Evolutionary conservation across 2,888 invertebrate species (phyloP), one percentile per base, ranked within the genome.

Genomic region (Hedya salicella): DNA sequence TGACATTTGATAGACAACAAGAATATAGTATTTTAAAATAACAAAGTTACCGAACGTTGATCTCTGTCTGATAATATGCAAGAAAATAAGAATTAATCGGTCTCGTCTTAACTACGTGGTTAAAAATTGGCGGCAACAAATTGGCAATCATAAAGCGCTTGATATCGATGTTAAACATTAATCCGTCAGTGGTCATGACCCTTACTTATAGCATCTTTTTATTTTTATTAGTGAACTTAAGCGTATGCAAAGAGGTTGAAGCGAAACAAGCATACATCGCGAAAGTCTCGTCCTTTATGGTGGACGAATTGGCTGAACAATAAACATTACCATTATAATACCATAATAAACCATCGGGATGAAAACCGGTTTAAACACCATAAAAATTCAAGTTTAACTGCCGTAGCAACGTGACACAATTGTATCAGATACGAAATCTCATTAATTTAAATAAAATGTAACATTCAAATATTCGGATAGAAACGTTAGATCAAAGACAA

Each of bases 141-240:
- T 65, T 59, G 64, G 50, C 57, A 60, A 65, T 60, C 59, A 46
- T 40, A 59, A 60, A 50, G 21, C 64, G 44, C 49, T 68, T 63
- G 67, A 70, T 70, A 68, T 69, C 44, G 56, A 61, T 66, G 68
- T 68, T 70, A 62, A 70, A 60, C 48, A 54, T 66, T 68, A 68
- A 61, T 68, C 63, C 65, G 50, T 21, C 52, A 19, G 70, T 69
- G 64, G 69, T 59, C 62, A 57, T 71, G 69, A 71, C 76, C 54
- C 68, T 62, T 52, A 48, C 68, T 62, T 52, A 48, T 17, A 54
- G 21, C 21, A 40, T 36, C 50, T 62, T 75, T 76, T 78, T 79
- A 80, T 77, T 81, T 81, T 78, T 78, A 80, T 83, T 82, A 82
- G 81, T 83, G 80, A 79, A 81, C 76, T 17, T 57, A 46, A 57